These are phyloP conservation scores for Xerus rutilus DNA, from an alignment of 2,797 vertebrate genomes.

Conservation along the genomic window DNA sequence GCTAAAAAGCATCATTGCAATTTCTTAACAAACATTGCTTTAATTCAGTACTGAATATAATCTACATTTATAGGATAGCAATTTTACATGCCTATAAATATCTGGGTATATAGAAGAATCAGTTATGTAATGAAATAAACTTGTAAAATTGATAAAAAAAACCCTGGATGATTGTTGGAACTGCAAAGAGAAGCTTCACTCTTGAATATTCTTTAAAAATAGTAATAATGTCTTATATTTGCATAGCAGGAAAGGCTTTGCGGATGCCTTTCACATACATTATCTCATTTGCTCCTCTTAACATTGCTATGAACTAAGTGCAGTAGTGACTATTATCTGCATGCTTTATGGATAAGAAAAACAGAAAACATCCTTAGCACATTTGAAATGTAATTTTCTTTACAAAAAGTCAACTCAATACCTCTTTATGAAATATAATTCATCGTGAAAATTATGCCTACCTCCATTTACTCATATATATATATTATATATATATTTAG, in stretches of 20 bases:
- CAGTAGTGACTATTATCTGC: slow-evolving; percentile 20
- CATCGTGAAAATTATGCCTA: slow-evolving; percentile 33
- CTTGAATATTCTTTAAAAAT: slow-evolving; percentile 58
- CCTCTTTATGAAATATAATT: background rate
- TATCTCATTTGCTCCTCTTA: slow-evolving; percentile 54
- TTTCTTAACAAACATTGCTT: slow-evolving; percentile 73
- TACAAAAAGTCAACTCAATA: slow-evolving; percentile 51
- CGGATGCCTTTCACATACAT: slow-evolving; percentile 9
- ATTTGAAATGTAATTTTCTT: slow-evolving; percentile 64
- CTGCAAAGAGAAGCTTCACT: slow-evolving; percentile 37
- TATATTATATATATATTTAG: background rate
- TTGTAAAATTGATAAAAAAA: slow-evolving; percentile 52
- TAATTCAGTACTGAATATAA: slow-evolving; percentile 9
- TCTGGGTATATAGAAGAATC: background rate
- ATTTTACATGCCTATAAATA: slow-evolving; percentile 39
- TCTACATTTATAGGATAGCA: background rate
- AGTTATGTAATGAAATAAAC: slow-evolving; percentile 26
- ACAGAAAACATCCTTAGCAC: slow-evolving; percentile 10
- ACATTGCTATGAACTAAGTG: slow-evolving; percentile 42
- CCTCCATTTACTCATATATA: slow-evolving; percentile 1
- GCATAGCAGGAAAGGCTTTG: slow-evolving; percentile 26
- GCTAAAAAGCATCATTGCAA: slow-evolving; percentile 63
- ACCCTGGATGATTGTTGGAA: slow-evolving; percentile 51
- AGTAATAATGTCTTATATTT: slow-evolving; percentile 50
- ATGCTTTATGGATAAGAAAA: slow-evolving; percentile 56